phyloP scores from a whole-genome alignment of 2,113 vertebrate species.

The Tamias sibiricus region DNA sequence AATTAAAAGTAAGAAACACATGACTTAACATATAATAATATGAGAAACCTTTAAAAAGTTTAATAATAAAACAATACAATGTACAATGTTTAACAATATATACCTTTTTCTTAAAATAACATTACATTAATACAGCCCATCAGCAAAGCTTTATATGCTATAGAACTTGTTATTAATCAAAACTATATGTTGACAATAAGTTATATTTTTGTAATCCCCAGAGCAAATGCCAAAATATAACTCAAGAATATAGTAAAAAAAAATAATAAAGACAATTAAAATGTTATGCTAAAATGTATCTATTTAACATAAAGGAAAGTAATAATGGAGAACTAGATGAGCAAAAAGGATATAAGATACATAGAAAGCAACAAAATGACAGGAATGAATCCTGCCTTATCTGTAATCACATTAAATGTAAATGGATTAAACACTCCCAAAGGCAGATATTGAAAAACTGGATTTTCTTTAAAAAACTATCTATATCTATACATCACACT shows the following conservation, averaged over 20 bases:
- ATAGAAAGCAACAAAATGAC: not conserved
- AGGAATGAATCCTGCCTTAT: not conserved
- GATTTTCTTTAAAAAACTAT: not conserved
- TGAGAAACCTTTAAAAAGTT: not conserved
- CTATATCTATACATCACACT: not conserved
- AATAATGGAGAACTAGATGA: not conserved
- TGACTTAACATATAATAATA: not conserved
- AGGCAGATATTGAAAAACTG: not conserved
- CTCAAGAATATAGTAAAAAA: not conserved
- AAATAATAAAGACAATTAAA: slow-evolving; percentile 1
- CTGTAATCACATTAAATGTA: not conserved
- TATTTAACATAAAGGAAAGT: not conserved
- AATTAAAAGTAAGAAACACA: slow-evolving; percentile 26
- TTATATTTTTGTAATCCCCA: not conserved
- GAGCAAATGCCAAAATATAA: not conserved
- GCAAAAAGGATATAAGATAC: not conserved
- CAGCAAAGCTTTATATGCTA: not conserved
- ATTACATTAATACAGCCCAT: not conserved
- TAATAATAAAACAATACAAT: not conserved
- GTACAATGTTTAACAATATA: not conserved
- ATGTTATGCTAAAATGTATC: not conserved
- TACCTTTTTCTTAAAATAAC: not conserved
- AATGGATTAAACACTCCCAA: not conserved
- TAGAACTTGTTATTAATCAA: not conserved
- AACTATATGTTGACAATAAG: not conserved